These are phyloP conservation scores for Pantelozetes paolii DNA, from an alignment of 2,888 invertebrate genomes.

Conservation along the genomic window DNA sequence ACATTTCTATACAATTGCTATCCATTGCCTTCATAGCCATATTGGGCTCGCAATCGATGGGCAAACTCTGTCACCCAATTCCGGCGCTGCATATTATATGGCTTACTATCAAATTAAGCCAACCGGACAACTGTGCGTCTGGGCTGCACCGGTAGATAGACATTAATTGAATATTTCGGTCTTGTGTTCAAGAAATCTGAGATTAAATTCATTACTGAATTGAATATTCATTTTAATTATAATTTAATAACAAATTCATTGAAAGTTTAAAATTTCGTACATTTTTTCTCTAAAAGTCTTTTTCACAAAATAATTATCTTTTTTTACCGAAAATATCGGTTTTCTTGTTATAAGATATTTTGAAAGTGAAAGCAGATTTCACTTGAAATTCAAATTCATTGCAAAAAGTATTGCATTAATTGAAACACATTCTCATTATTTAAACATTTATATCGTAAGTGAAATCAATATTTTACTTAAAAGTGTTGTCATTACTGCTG, in stretches of 20 bases:
- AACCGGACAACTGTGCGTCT: background rate
- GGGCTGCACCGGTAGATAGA: background rate
- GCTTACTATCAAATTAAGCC: constrained; percentile 17
- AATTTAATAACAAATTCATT: too few relatives aligned
- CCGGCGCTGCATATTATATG: constrained; percentile 16
- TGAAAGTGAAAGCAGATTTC: too few relatives aligned
- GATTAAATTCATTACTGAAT: background rate
- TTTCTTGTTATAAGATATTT: too few relatives aligned
- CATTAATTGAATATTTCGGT: constrained; percentile 19
- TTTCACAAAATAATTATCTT: too few relatives aligned
- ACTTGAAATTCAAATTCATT: too few relatives aligned
- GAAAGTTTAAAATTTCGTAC: background rate
- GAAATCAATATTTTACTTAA: too few relatives aligned
- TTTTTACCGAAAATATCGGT: too few relatives aligned
- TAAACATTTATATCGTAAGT: background rate
- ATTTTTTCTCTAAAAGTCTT: background rate
- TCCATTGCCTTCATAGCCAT: constrained; percentile 26
- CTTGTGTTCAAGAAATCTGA: background rate
- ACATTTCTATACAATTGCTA: constrained; percentile 11
- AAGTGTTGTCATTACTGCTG: background rate
- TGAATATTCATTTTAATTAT: too few relatives aligned
- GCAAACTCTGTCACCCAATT: constrained; percentile 11
- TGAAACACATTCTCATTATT: background rate
- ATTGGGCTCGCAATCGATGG: background rate
- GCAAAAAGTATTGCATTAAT: too few relatives aligned